Base-by-base conservation (phyloP, 2,113 vertebrate genomes). In the Paracanthobrama guichenoti region DNA sequence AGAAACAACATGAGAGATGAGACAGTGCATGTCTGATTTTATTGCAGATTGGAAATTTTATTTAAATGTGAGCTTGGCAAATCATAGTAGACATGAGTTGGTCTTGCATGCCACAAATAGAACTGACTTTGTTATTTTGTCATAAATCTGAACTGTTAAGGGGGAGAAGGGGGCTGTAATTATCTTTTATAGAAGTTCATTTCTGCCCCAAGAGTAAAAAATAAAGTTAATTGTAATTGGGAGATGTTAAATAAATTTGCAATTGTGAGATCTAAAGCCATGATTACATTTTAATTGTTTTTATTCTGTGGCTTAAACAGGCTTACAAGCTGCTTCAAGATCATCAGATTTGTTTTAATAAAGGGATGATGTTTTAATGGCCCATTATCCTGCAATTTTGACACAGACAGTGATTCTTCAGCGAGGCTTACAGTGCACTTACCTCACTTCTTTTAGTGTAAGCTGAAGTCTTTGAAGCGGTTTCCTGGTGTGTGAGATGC, bases 291-390 rank as follows among this genome's bases (percentile, higher is more conserved):
- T 39, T 60, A 2, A 59, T 59, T 24, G n/a, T n/a, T 10, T 60
- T 4, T 18, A 66, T 39, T 39, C 18, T 39, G 9, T 39, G 18
- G 66, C 8, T 3, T 11, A 69, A 69, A 69, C 9, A 2, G 18
- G 66, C 66, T 67, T 35, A 3, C 31, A 42, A 69, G 35, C 22
- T 62, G 55, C 35, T 60, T 62, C 8, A 14, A 78, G 53, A 42
- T 78, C 18, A 28, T 6, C 57, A 64, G 62, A 79, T 42, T 14
- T 55, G 35, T 44, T 79, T 79, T n/a, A 60, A 75, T 44, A 60
- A 13, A 24, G 35, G 53, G 22, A 42, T 31, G 28, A 16, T 60
- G 12, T 60, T 76, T 53, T 55, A 76, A 39, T 76, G 73, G 53
- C 20, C 46, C 72, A 28, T 74, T 50, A 50, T 53, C 26, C 46